Evolutionary conservation across 2,888 invertebrate species (phyloP).

Genomic region (Temnothorax ravouxi): DNA sequence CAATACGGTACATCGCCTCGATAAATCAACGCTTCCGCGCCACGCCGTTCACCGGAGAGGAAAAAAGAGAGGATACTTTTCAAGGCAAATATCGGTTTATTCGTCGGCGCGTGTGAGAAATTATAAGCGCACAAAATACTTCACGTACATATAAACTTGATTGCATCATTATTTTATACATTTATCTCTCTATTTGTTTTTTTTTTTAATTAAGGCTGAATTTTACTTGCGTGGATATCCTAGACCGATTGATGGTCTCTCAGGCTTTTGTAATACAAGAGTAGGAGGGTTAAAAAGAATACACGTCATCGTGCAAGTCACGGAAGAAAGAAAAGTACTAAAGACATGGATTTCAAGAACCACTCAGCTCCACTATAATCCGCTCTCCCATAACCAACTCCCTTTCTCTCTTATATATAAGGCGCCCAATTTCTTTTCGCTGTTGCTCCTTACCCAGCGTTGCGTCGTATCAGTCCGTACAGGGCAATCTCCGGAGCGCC

Average conservation of each 20-base stretch:
- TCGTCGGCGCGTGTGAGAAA: neutral
- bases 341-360: slow-evolving; percentile 34
- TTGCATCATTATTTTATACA: neutral
- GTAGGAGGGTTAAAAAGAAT: neutral
- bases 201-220: neutral
- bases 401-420: neutral
- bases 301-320: neutral
- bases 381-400: slow-evolving; percentile 7
- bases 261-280: neutral
- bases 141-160: neutral
- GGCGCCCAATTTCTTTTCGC: slow-evolving; percentile 39
- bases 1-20: slow-evolving; percentile 30
- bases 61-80: slow-evolving; percentile 6
- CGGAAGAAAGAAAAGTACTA: slow-evolving; percentile 13
- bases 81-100: neutral
- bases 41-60: slow-evolving; percentile 6
- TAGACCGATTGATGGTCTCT: neutral
- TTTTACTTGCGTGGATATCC: neutral
- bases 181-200: neutral
- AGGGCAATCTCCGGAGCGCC: slow-evolving; percentile 66
- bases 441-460: neutral
- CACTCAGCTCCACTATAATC: slow-evolving; percentile 13
- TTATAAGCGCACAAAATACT: neutral
- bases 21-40: slow-evolving; percentile 44
- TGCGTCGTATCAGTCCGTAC: slow-evolving; percentile 37